Base-by-base conservation (phyloP, 2,888 invertebrate genomes). In the Apomyelois bistriatella region DNA sequence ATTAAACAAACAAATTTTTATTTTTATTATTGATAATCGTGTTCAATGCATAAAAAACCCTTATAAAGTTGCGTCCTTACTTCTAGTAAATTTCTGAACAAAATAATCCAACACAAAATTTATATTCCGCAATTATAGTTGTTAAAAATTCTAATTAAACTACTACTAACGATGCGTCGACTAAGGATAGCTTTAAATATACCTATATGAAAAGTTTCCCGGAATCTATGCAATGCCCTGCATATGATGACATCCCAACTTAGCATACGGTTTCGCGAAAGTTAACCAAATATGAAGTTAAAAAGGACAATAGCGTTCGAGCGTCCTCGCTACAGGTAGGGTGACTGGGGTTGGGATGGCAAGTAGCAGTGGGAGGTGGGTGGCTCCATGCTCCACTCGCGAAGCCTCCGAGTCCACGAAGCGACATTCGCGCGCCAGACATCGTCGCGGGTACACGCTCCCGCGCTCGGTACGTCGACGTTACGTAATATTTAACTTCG, bases 371-470 rank as follows among this genome's bases (percentile, higher is more conserved):
- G 51, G 59, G 55, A 43, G 58, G 58, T 53, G 58, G 53, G 62
- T 58, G 61, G 57, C 60, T 64, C 63, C 61, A 54, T 61, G 58
- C 62, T 66, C 64, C 66, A 63, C 62, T 62, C 62, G 64, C 63
- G 63, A 68, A 78, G 77, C 66, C 75, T 74, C 68, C 58, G 52
- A 67, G 85, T 38, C n/a, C 42, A n/a, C 12, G 12, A 13, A 68
- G 68, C 74, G 72, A 66, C 85, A 88, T 68, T 88, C 87, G 85
- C 85, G 87, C 84, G 84, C 68, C 70, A 60, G 76, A 61, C 73
- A 68, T 72, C 80, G 81, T 65, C 75, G 85, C 83, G 83, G 51
- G 46, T 56, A 58, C 71, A 72, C 79, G 79, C 59, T n/a, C 74
- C 77, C 70, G 79, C 75, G 74, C 63, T 59, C 77, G 79, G 79